Evolutionary conservation across 2,797 vertebrate species (phyloP).

Genomic region (Macroramphosus scolopax): DNA sequence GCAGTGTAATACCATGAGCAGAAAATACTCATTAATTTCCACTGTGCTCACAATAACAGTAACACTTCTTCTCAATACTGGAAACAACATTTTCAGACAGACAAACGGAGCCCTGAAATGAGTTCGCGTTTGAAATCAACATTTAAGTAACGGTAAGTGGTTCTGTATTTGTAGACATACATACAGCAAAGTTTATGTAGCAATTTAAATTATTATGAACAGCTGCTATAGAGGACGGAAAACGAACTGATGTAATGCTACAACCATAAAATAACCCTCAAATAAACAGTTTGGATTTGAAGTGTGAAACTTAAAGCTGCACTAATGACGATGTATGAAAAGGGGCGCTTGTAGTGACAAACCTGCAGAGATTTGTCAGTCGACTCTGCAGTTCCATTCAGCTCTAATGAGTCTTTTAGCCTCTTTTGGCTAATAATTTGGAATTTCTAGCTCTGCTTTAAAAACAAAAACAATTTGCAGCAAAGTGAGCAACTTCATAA

Average conservation of each 20-base stretch:
- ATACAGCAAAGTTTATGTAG: constrained; percentile 3
- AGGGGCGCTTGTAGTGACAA: neutral
- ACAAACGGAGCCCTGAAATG: constrained; percentile 23
- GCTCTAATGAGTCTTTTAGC: neutral
- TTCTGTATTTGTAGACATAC: constrained; percentile 3
- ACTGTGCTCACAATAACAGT: constrained; percentile 29
- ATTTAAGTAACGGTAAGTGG: constrained; percentile 5
- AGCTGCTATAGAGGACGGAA: neutral
- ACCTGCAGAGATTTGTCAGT: neutral
- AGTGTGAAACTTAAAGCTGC: too few relatives aligned
- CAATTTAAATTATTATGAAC: constrained; percentile 1
- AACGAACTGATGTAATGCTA: too few relatives aligned
- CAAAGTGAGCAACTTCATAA: too few relatives aligned
- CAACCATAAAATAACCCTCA: too few relatives aligned
- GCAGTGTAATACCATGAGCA: constrained; percentile 18
- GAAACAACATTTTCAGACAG: constrained; percentile 46
- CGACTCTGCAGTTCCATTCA: neutral
- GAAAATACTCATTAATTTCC: constrained; percentile 42
- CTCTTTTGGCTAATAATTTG: neutral
- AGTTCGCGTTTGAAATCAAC: constrained; percentile 2
- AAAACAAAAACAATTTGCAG: too few relatives aligned
- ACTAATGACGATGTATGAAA: neutral
- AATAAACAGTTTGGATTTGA: too few relatives aligned
- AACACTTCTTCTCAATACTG: constrained; percentile 36
- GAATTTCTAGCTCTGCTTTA: too few relatives aligned